phyloP scores from a whole-genome alignment of 2,888 invertebrate genomes.

The Drosophila borborema region DNA sequence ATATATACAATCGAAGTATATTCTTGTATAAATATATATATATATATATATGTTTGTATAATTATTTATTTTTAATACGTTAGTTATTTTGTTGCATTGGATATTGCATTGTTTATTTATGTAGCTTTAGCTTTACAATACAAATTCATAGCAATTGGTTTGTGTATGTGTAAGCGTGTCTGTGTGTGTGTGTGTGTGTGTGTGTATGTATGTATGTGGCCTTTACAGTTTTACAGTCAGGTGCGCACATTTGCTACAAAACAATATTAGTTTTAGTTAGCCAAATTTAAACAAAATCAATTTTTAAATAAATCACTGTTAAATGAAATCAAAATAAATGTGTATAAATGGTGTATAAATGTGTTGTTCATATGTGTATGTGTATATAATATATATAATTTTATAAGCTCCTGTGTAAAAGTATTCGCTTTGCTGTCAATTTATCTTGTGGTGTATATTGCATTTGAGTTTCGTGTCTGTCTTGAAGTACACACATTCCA shows the following conservation, averaged over 20 bases:
- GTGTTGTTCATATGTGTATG: neutral
- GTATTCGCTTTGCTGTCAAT: neutral
- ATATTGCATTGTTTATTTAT: conserved; percentile 4
- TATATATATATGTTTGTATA: neutral
- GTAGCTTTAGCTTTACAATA: neutral
- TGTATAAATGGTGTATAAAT: neutral
- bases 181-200: neutral
- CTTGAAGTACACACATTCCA: neutral
- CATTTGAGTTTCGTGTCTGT: neutral
- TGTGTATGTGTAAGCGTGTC: neutral
- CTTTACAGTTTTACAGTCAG: neutral
- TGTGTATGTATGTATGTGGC: neutral
- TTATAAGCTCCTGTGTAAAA: neutral
- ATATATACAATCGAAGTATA: neutral
- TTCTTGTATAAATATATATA: neutral
- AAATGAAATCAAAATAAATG: conserved; percentile 5
- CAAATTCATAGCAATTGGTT: conserved; percentile 16
- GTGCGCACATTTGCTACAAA: neutral
- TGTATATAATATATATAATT: neutral
- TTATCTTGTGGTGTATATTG: neutral
- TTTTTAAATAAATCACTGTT: neutral
- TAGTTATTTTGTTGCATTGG: neutral
- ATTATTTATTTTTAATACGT: neutral
- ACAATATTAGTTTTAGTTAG: conserved; percentile 4
- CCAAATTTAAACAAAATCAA: neutral